Evolutionary conservation across 1,140 invertebrate species (phyloP), one percentile per base, ranked within the genome.

Genomic region (Neodiprion virginianus): DNA sequence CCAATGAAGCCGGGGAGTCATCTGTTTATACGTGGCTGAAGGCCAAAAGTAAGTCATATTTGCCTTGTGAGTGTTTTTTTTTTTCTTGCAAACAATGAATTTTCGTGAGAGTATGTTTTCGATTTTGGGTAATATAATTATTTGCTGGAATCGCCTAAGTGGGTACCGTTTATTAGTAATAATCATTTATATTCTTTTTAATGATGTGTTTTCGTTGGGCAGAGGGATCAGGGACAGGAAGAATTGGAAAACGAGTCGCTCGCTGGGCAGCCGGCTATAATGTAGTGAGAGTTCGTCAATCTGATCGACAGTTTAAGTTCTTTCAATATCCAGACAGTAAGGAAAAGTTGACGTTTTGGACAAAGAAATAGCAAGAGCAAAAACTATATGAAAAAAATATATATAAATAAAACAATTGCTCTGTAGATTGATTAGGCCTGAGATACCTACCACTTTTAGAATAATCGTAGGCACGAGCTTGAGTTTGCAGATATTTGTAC

Each of bases 21-120:
- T 97, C 95, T 9, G 93, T 93, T 72, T 95, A 95, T 76, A 97
- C 96, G 7, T 98, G 96, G 96, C 90, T 99, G 9, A 94, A 95
- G 90, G 96, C 98, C 49, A 98, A 98, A 93, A 98, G 97, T 98
- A 92, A 95, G 96, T 94, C n/a, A 8, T 17, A 82, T 79, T 74
- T n/a, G 17, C 7, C 61, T 14, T 14, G 1, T 7, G 12, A 14
- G 12, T 12, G 1, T 40, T 40, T 40, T 40, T 40, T 40, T 40
- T 40, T 40, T 40, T 5, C 28, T 3, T 40, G 28, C 28, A 40
- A 40, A 17, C 7, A 65, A 65, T 17, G 67, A 17, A 21, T 69
- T 23, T 69, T 69, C 28, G 67, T 21, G 12, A 0, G 11, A 12
- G 67, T 14, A 40, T 68, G 12, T 47, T 69, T 69, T 69, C 12